phyloP scores from a whole-genome alignment of 2,888 invertebrate species.

The Mystacides longicornis region DNA sequence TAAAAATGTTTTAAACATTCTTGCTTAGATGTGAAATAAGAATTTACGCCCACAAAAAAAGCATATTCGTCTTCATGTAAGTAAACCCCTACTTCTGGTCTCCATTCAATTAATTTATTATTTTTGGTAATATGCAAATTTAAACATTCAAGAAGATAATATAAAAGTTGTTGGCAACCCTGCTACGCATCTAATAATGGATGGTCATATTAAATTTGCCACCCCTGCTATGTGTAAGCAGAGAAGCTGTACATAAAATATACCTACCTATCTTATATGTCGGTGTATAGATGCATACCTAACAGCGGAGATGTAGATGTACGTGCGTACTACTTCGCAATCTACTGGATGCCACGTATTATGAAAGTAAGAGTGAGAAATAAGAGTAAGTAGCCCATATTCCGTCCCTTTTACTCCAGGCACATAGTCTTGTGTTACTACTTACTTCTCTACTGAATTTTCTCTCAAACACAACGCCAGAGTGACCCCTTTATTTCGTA shows the following conservation, averaged over 20 bases:
- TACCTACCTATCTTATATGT: no score
- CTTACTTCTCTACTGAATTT: slow-evolving; percentile 19
- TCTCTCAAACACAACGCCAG: slow-evolving; percentile 7
- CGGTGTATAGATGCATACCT: neutral
- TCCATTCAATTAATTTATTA: no score
- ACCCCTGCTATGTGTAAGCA: neutral
- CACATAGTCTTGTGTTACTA: slow-evolving; percentile 16
- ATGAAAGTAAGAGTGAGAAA: slow-evolving; percentile 15
- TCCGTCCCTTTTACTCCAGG: slow-evolving; percentile 20
- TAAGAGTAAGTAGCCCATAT: slow-evolving; percentile 16
- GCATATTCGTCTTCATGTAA: no score
- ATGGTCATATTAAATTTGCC: slow-evolving; percentile 2
- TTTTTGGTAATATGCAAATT: no score
- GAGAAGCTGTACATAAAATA: neutral
- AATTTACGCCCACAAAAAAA: no score
- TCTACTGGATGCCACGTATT: no score
- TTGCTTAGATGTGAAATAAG: no score
- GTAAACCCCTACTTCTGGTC: no score
- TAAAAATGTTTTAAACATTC: no score
- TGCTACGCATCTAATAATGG: neutral
- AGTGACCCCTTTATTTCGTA: slow-evolving; percentile 23
- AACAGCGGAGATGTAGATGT: neutral
- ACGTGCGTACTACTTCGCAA: no score
- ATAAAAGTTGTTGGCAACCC: neutral
- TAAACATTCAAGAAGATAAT: no score